Evolutionary conservation across 2,888 invertebrate genomes (phyloP), one percentile per base, ranked within the genome.

Genomic region (Argyresthia albistria): DNA sequence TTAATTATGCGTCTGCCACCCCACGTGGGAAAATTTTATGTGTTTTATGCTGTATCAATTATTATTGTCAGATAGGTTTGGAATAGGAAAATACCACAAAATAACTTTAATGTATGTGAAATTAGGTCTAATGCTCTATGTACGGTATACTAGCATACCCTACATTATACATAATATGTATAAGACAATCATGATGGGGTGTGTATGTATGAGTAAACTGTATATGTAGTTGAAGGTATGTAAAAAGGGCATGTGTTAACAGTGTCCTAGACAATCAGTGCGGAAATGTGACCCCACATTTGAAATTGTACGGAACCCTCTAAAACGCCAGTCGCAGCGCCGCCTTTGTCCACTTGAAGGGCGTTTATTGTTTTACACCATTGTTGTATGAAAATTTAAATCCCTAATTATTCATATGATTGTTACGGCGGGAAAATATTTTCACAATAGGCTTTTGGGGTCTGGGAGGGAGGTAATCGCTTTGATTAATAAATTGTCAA

Each of bases 401-500:
- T 84, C 86, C 84, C 78, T 84, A 84, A 87, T 87, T 86, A 87
- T 87, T 87, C 86, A 86, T 78, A 79, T 84, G 81, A 87, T 82
- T 87, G 86, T 87, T 83, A 77, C 72, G 76, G 69, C 67, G 25
- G 69, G 76, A 79, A 81, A 83, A 82, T 87, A 87, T 86, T 87
- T 87, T 80, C 86, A 86, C 84, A 87, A 87, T 83, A 82, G 83
- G 69, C 76, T 10, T 72, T 25, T 64, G 75, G 78, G 74, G 72
- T 76, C 69, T 25, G 74, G 73, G 66, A 51, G 86, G 80, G 82
- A 74, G 80, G 86, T 83, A 87, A 87, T 87, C 83, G 84, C 76
- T 82, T 81, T 87, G 87, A 87, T 86, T 86, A 87, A 87, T 87
- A 87, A 86, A 87, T 87, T 87, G 87, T 86, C 87, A 87, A 86